These are phyloP conservation scores for Torymus texanus DNA, from an alignment of 2,888 invertebrate species.

Conservation along the genomic window DNA sequence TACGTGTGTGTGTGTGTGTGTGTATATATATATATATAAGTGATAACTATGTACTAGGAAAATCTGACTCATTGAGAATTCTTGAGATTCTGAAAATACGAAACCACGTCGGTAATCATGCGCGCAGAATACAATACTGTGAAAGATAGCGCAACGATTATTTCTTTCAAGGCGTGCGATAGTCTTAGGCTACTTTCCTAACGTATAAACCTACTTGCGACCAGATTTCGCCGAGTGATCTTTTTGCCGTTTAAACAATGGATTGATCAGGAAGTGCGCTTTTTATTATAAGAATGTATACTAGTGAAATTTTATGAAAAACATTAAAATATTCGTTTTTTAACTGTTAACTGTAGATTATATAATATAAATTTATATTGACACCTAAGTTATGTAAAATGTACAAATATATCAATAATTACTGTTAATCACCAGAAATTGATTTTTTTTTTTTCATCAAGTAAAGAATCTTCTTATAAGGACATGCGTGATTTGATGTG, in stretches of 20 bases:
- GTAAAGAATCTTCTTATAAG: neutral
- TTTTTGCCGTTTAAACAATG: constrained; percentile 29
- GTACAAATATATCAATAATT: too few relatives aligned
- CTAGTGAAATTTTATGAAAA: constrained; percentile 31
- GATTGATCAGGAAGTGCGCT: constrained; percentile 25
- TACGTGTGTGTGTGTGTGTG: too few relatives aligned
- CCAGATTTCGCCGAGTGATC: neutral
- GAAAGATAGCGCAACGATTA: constrained; percentile 14
- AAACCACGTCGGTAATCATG: too few relatives aligned
- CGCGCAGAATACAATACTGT: too few relatives aligned
- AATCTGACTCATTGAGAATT: too few relatives aligned
- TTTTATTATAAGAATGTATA: neutral
- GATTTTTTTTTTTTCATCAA: neutral
- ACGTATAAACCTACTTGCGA: constrained; percentile 26
- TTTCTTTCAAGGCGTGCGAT: constrained; percentile 23
- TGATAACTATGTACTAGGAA: too few relatives aligned
- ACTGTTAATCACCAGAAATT: too few relatives aligned
- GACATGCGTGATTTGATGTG: neutral
- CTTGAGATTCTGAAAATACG: too few relatives aligned
- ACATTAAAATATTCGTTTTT: neutral
- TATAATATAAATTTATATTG: too few relatives aligned
- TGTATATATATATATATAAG: too few relatives aligned
- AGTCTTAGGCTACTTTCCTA: constrained; percentile 22
- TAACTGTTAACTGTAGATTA: too few relatives aligned
- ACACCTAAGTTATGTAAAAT: too few relatives aligned